These are phyloP conservation scores for Megaleporinus macrocephalus DNA, from an alignment of 2,113 vertebrate species.

Conservation along the genomic window DNA sequence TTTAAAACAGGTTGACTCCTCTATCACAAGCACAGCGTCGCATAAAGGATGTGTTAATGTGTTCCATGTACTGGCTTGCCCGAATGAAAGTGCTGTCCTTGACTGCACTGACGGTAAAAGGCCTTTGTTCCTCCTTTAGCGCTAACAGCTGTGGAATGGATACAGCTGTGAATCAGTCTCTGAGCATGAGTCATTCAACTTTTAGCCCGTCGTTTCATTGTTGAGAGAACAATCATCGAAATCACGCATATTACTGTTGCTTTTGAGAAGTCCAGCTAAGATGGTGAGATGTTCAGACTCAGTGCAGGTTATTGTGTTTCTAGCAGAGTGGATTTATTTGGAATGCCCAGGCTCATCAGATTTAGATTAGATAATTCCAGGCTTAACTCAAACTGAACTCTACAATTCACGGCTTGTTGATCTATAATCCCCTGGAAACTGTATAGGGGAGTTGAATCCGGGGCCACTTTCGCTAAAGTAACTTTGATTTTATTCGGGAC, in stretches of 20 bases:
- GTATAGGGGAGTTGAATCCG: not conserved
- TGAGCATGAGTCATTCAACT: constrained; percentile 10
- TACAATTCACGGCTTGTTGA: not conserved
- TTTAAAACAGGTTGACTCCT: constrained; percentile 1
- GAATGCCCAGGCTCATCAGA: not conserved
- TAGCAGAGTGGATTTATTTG: not conserved
- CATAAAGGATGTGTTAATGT: not conserved
- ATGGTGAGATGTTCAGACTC: too few relatives aligned
- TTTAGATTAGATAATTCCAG: not conserved
- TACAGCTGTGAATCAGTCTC: constrained; percentile 28
- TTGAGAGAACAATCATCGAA: not conserved
- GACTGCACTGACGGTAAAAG: not conserved
- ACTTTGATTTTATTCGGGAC: not conserved
- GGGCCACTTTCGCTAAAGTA: not conserved
- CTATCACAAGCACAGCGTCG: not conserved
- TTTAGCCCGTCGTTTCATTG: constrained; percentile 18
- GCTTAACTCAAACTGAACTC: not conserved
- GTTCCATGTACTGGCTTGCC: not conserved
- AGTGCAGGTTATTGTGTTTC: not conserved
- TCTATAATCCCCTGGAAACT: not conserved
- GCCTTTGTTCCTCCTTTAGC: constrained; percentile 16
- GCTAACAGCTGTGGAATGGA: constrained; percentile 15
- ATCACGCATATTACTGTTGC: not conserved
- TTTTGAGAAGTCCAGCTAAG: not conserved
- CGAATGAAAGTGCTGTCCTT: not conserved